Base-by-base conservation (phyloP, 2,113 vertebrate genomes). In the Amia ocellicauda region DNA sequence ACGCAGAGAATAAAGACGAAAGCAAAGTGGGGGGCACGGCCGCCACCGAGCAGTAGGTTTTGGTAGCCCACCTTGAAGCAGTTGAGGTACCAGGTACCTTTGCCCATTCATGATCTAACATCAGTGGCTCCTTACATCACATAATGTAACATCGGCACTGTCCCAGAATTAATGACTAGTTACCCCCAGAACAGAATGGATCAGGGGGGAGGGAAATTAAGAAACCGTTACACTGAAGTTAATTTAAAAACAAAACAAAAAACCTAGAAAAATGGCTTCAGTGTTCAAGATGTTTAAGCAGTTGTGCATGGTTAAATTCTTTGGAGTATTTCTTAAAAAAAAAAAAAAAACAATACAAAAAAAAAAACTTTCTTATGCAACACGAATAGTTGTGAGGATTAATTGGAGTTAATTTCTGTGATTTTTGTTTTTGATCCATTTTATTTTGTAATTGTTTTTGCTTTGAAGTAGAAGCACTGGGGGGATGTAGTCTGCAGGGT, bases 1-100 rank as follows among this genome's bases (percentile, higher is more conserved):
- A 90, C 41, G 78, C 88, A 47, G 92, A 96, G 73, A 92, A 90
- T 73, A 81, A 90, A 26, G 90, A 92, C 58, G 87, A 90, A 2
- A 88, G 89, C 56, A 66, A 50, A 2, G 63, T 74, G 58, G 87
- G 87, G 66, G 75, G 79, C 52, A 45, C 76, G 40, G 63, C 84
- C 65, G 73, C 85, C 0, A 69, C 82, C 17, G 72, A 90, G 2
- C 86, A 89, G 63, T 90, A 91, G 80, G 42, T 27, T 22, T 16
- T 19, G 7, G 36, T 29, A 22, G 50, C 41, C 20, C 20, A 22
- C 58, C n/a, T n/a, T 47, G 22, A 23, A 4, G 9, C 16, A 13
- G 2, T 1, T 40, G 23, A 47, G 31, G 58, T 24, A 27, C 24
- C 14, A 3, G 2, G 23, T 23, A 41, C 41, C 23, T 16, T 41